Base-by-base conservation (phyloP, 1,140 invertebrate genomes). In the Oryctes rhinoceros region DNA sequence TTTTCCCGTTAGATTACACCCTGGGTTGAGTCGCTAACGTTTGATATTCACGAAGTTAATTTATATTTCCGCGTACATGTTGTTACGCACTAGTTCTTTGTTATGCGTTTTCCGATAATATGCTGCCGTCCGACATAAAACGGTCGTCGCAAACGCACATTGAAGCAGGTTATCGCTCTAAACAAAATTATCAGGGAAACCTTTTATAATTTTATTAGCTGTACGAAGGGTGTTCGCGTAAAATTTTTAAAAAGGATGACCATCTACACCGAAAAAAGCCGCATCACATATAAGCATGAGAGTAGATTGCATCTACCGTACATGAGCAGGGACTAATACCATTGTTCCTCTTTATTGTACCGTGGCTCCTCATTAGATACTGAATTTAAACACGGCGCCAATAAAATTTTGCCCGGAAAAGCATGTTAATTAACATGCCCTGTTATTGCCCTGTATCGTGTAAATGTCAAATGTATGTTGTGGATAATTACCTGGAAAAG, bases 301-400 rank as follows among this genome's bases (percentile, higher is more conserved):
- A 4, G 62, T 20, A 67, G 62, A 67, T 67, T 67, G 10, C 24
- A 67, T 67, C 62, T 18, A 20, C n/a, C 18, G 62, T 67, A n/a
- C 24, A 67, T 20, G 62, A 67, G 65, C 24, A 71, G 7, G 24
- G 11, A 10, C 24, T 71, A 71, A 71, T 71, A 35, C 65, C 65
- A 71, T 71, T 71, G 65, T 71, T 71, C 24, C 65, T 71, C 65
- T 35, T 71, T 71, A 71, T 71, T 71, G 35, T 71, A 30, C 65
- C 24, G 65, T 7, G 65, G 35, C 9, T 71, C 65, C 65, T 71
- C 65, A 71, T 71, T 71, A 71, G 24, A 37, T 71, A 71, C 65
- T 71, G 37, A 71, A 71, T 35, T 71, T 71, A 71, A 71, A 35
- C 15, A 71, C 35, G 24, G 20, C 18, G 20, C 65, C 65, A 71